Base-by-base conservation (phyloP, 1,140 invertebrate species). In the Tribolium madens region DNA sequence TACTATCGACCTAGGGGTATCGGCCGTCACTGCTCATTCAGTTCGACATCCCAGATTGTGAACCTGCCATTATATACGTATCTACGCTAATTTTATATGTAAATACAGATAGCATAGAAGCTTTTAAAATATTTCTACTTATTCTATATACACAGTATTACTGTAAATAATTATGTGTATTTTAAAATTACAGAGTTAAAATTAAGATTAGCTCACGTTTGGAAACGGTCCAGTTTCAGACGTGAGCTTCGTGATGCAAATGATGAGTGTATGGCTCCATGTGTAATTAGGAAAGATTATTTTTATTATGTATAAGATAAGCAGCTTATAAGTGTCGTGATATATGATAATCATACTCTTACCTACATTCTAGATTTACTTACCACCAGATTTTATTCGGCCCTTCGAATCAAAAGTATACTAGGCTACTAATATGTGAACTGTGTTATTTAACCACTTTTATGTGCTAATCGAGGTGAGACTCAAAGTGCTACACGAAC, bases 291-390 rank as follows among this genome's bases (percentile, higher is more conserved):
- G 74, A 76, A 78, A 80, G 64, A 80, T 78, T 82, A 79, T 79
- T 81, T 82, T 82, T 82, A 76, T 77, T 82, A 81, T 82, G 78
- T 80, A 64, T 74, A 80, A 77, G 78, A 78, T 81, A 80, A 82
- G 76, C 76, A 79, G 81, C 81, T 82, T 82, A 76, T 82, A 80
- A 81, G 53, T 82, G 81, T 82, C 80, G 78, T 82, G 81, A 82
- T 82, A 81, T 78, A 79, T 81, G 80, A 81, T 81, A 81, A 81
- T 81, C 80, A 81, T 73, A 75, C 26, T 70, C 46, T 74, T 36
- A 69, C 74, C n/a, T 69, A 76, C 42, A 47, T 31, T 76, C 42
- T 47, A 76, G 33, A 70, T 69, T 18, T 47, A 69, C 46, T 70
- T 70, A 18, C 50, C 42, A 48, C 50, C 42, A 50, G 21, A 42